These are phyloP conservation scores for Luscinia luscinia DNA, from an alignment of 2,797 vertebrate genomes.

Conservation along the genomic window DNA sequence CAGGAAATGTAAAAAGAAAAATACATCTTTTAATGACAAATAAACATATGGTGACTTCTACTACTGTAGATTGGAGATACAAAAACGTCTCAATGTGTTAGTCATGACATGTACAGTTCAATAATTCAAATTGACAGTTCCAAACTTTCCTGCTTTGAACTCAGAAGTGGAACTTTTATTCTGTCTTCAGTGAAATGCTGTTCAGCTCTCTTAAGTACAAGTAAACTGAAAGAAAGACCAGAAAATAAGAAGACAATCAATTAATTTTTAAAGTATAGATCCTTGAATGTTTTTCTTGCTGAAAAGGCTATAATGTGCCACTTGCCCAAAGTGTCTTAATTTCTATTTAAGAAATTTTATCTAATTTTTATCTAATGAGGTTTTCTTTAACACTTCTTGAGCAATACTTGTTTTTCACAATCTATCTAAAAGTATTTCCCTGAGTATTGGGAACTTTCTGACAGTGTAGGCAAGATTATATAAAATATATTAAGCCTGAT, in stretches of 20 bases:
- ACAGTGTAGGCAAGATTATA: not conserved
- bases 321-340: not conserved
- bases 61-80: not conserved
- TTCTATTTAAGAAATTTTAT: not conserved
- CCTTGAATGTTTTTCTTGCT: not conserved
- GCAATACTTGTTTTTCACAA: not conserved
- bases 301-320: not conserved
- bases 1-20: not conserved
- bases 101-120: not conserved
- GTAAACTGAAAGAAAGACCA: not conserved
- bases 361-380: not conserved
- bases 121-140: not conserved
- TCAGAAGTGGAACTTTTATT: not conserved
- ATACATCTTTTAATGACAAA: rapidly evolving
- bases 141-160: not conserved
- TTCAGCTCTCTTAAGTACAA: not conserved
- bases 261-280: not conserved
- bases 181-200: not conserved
- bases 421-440: not conserved
- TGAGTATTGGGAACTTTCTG: not conserved
- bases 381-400: not conserved
- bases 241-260: not conserved
- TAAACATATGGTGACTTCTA: not conserved
- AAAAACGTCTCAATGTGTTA: not conserved
- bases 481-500: not conserved